These are phyloP conservation scores for Halcyon chelicuti DNA, from an alignment of 2,797 vertebrate species.

Conservation along the genomic window DNA sequence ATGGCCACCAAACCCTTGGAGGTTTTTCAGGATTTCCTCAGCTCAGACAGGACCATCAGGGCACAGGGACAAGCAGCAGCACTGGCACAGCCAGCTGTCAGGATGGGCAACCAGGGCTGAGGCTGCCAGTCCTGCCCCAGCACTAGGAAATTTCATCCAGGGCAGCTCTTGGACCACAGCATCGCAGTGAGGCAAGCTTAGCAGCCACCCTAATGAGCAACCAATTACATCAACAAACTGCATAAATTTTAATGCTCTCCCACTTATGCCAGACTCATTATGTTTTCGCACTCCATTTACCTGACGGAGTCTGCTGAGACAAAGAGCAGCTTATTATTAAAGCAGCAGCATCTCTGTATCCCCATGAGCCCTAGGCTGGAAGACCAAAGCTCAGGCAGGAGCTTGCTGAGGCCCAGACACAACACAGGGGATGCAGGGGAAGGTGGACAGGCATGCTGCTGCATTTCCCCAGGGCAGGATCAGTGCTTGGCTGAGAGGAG, in stretches of 20 bases:
- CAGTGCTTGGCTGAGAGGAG: neutral
- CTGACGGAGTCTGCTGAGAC: slow-evolving; percentile 24
- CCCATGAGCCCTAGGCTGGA: neutral
- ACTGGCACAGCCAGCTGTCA: neutral
- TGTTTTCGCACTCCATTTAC: slow-evolving; percentile 58
- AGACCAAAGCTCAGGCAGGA: neutral
- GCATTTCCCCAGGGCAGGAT: neutral
- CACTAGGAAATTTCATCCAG: neutral
- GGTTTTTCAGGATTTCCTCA: neutral
- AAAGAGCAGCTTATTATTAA: slow-evolving; percentile 25
- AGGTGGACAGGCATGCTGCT: too few species aligned
- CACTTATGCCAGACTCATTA: slow-evolving; percentile 2
- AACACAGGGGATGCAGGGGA: rapidly evolving
- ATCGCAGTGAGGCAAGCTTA: rapidly evolving
- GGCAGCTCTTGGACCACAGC: neutral
- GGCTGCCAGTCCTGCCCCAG: neutral
- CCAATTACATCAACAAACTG: slow-evolving; percentile 54
- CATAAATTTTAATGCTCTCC: slow-evolving; percentile 46
- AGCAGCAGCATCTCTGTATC: neutral
- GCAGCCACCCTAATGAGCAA: slow-evolving; percentile 38
- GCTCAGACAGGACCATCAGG: neutral
- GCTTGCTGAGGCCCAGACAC: neutral
- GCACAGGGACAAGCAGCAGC: neutral
- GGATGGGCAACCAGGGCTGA: rapidly evolving
- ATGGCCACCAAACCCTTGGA: neutral